phyloP scores from a whole-genome alignment of 2,797 vertebrate genomes.

The Acanthopagrus latus region DNA sequence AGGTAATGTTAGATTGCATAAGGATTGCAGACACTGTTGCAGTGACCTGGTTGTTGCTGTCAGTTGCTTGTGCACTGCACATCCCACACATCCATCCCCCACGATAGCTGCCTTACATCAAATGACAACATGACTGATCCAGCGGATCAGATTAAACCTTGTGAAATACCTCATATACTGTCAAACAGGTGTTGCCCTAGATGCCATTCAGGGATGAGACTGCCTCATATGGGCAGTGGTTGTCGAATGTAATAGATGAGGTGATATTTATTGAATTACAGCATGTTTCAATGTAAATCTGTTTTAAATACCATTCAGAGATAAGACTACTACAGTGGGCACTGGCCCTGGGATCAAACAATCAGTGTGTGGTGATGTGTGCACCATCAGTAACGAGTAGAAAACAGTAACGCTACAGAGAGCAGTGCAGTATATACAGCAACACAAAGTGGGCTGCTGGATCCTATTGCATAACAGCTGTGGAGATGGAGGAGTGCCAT shows the following conservation, averaged over 20 bases:
- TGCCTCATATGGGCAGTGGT: not conserved
- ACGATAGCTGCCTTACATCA: constrained; percentile 4
- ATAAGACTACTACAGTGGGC: not conserved
- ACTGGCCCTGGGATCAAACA: not conserved
- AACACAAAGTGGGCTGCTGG: constrained; percentile 57
- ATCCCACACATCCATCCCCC: constrained; percentile 42
- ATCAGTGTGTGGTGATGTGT: not conserved
- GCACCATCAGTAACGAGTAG: constrained; percentile 7
- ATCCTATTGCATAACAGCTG: constrained; percentile 80
- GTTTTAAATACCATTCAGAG: not conserved
- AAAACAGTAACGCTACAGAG: constrained; percentile 7
- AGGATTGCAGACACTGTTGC: constrained; percentile 38
- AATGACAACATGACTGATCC: not conserved
- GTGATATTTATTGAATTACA: not conserved
- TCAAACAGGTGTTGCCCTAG: not conserved
- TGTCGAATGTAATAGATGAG: not conserved
- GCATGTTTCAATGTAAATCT: not conserved
- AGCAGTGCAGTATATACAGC: constrained; percentile 54
- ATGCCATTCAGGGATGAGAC: not conserved
- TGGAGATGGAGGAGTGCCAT: constrained; percentile 71
- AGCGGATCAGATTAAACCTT: not conserved
- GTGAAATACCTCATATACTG: not conserved
- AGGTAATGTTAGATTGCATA: constrained; percentile 28
- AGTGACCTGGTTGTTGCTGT: constrained; percentile 44
- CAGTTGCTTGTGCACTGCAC: constrained; percentile 31